Evolutionary conservation across 2,797 vertebrate species (phyloP).

Genomic region (Myiotriccus ornatus): DNA sequence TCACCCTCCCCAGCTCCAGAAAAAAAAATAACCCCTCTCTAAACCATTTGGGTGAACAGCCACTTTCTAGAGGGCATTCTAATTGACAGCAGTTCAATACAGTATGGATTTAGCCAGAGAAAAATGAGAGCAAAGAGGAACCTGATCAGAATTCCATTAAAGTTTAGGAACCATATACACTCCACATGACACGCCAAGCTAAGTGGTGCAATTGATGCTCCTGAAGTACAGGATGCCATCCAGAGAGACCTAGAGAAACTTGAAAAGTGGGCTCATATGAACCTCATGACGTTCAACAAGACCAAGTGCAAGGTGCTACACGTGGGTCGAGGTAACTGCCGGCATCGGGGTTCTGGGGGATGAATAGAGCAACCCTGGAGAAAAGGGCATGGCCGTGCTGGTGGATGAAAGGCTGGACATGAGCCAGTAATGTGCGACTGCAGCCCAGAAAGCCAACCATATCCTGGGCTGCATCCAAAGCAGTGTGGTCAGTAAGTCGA

Average conservation of each 20-base stretch:
- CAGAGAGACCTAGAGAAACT: background rate
- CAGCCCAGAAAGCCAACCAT: background rate
- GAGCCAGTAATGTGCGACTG: background rate
- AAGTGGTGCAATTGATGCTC: background rate
- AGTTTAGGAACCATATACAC: background rate
- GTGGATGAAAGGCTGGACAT: background rate
- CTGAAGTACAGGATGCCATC: background rate
- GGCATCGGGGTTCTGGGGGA: background rate
- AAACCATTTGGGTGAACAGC: background rate
- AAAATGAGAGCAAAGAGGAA: background rate
- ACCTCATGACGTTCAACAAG: background rate
- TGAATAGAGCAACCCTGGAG: background rate
- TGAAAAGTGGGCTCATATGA: background rate
- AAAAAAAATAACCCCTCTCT: background rate
- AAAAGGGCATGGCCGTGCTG: background rate
- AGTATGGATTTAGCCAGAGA: background rate
- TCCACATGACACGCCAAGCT: background rate
- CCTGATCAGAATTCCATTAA: background rate
- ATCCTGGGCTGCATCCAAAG: background rate
- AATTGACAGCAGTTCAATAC: background rate
- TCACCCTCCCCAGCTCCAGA: background rate
- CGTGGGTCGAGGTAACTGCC: background rate
- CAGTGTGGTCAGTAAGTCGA: accelerated
- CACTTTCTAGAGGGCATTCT: background rate
- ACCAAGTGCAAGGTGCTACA: background rate